Conservation (phyloP, 2,113 vertebrate genomes). For the Thamnophis sirtalis region DNA sequence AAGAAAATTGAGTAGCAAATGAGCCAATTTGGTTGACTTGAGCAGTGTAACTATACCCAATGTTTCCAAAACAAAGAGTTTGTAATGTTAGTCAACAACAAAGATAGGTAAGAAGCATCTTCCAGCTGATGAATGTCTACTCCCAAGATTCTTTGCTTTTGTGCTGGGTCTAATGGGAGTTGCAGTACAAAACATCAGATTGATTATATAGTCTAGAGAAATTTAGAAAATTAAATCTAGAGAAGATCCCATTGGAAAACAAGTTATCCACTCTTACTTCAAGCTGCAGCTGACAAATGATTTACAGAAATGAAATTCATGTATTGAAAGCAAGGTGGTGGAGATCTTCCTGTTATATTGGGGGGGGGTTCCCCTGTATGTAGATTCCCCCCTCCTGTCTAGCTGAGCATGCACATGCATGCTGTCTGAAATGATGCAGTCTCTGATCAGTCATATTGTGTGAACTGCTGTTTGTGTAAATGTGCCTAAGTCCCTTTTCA, state of each 20-base stretch:
- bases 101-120: background rate
- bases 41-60: background rate
- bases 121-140: background rate
- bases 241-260: background rate
- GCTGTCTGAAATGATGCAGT: background rate
- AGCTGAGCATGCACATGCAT: background rate
- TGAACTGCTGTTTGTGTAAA: background rate
- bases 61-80: background rate
- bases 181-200: background rate
- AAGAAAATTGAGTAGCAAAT: background rate
- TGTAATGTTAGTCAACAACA: background rate
- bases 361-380: too few relatives aligned
- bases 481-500: background rate
- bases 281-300: background rate
- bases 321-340: background rate
- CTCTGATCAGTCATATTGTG: background rate
- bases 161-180: background rate
- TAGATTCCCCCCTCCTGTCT: background rate
- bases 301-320: background rate
- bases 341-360: background rate
- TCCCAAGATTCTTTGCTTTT: background rate
- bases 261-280: background rate
- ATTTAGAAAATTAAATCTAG: background rate
- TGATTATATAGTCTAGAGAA: background rate
- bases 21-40: background rate